Evolutionary conservation across 1,140 invertebrate species (phyloP).

Genomic region (Brachionus koreanus): DNA sequence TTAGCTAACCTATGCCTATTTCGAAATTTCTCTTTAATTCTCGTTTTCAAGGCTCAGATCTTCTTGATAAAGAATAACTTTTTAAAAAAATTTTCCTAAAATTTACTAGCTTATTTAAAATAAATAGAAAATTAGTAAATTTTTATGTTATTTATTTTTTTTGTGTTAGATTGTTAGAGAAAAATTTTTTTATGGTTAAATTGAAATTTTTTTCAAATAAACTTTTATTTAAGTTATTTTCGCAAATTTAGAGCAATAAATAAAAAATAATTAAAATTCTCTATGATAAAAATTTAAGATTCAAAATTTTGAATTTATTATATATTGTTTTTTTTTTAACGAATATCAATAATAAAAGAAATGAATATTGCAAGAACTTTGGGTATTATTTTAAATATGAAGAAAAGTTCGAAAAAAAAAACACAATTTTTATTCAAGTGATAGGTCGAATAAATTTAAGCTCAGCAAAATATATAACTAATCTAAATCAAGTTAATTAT

Average conservation of each 20-base stretch:
- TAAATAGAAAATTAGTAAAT: too few species aligned
- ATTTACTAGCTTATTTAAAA: too few species aligned
- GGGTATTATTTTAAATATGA: not conserved
- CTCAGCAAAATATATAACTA: not conserved
- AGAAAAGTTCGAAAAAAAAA: not conserved
- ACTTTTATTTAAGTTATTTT: not conserved
- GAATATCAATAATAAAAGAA: constrained; percentile 1
- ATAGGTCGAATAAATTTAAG: not conserved
- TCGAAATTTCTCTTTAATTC: too few species aligned
- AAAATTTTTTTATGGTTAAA: too few species aligned
- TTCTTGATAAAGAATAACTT: too few species aligned
- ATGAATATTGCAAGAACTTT: not conserved
- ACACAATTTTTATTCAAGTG: not conserved
- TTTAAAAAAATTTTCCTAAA: too few species aligned
- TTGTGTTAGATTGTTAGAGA: too few species aligned
- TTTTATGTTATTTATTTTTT: too few species aligned
- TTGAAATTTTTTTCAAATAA: too few species aligned
- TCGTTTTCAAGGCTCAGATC: too few species aligned
- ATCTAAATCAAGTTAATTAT: not conserved
- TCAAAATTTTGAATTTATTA: constrained; percentile 34
- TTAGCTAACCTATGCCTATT: too few species aligned
- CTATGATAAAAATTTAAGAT: not conserved
- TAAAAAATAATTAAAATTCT: not conserved
- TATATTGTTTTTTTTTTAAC: not conserved
- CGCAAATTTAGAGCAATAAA: not conserved